Conservation (phyloP, 2,888 invertebrate genomes). For the Drosophila trichaetosa region DNA sequence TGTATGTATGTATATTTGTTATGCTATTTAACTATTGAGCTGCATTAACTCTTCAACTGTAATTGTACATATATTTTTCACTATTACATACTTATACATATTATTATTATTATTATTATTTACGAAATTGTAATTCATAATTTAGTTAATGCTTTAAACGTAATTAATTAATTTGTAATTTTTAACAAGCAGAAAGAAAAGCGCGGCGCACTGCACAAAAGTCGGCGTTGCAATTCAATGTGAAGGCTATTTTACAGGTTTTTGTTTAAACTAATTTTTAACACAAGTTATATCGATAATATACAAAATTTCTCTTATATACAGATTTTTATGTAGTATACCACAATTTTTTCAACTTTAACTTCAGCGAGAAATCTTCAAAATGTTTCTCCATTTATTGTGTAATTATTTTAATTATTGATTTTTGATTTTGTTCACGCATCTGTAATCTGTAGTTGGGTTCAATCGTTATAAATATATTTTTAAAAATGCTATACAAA, state of each 20-base stretch:
- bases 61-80: slow-evolving; percentile 63
- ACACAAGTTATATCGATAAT: slow-evolving; percentile 29
- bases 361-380: slow-evolving; percentile 3
- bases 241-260: slow-evolving; percentile 82
- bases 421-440: slow-evolving; percentile 65
- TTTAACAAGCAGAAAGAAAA: slow-evolving; percentile 47
- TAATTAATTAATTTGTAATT: slow-evolving; percentile 50
- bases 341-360: slow-evolving; percentile 17
- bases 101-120: slow-evolving; percentile 32
- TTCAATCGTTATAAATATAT: slow-evolving; percentile 74
- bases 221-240: slow-evolving; percentile 66
- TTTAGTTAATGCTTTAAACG: slow-evolving; percentile 57
- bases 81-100: slow-evolving; percentile 15
- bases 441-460: slow-evolving; percentile 73
- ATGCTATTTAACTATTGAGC: slow-evolving; percentile 32
- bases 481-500: slow-evolving; percentile 68
- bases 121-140: slow-evolving; percentile 53
- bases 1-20: slow-evolving; percentile 37
- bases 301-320: slow-evolving; percentile 22
- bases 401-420: slow-evolving; percentile 65
- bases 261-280: slow-evolving; percentile 74
- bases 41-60: slow-evolving; percentile 31
- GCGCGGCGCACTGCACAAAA: slow-evolving; percentile 40
- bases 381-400: slow-evolving; percentile 53
- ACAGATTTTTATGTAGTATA: slow-evolving; percentile 35